A percentile compares a stretch with the other conserved stretches of the same genome.
Evolutionary conservation across 2,113 vertebrate genomes (phyloP).

Genomic region (Catharus bicknelli): DNA sequence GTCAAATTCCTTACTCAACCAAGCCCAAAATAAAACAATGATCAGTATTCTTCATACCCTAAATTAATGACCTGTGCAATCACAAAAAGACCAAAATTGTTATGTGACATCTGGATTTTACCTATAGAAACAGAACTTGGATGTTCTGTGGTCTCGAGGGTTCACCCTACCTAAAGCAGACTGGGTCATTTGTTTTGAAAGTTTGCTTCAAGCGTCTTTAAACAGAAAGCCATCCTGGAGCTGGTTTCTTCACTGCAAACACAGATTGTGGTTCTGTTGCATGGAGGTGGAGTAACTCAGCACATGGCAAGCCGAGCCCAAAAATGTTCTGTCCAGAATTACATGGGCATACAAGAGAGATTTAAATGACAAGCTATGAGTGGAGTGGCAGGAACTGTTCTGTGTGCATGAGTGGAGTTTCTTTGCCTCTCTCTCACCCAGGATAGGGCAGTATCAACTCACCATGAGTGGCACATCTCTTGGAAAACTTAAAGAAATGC

Average conservation of each 20-base stretch:
- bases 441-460: not conserved
- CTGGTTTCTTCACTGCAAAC: not conserved
- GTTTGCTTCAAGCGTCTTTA: not conserved
- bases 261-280: not conserved
- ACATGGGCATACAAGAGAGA: fast-evolving
- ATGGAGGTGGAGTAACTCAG: not conserved
- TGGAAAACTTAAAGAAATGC: not conserved
- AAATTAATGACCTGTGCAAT: not conserved
- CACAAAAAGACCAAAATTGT: not conserved
- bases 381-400: not conserved
- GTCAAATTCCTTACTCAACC: not conserved
- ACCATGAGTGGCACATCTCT: not conserved
- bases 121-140: not conserved
- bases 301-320: not conserved
- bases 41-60: not conserved
- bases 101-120: not conserved
- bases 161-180: not conserved
- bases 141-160: not conserved
- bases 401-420: not conserved
- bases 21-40: not conserved
- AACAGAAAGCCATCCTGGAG: not conserved
- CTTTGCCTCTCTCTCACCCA: not conserved
- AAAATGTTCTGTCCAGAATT: not conserved
- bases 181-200: not conserved
- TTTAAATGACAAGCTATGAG: not conserved